Evolutionary conservation across 2,888 invertebrate species (phyloP).

Genomic region (Pyrgus malvae): DNA sequence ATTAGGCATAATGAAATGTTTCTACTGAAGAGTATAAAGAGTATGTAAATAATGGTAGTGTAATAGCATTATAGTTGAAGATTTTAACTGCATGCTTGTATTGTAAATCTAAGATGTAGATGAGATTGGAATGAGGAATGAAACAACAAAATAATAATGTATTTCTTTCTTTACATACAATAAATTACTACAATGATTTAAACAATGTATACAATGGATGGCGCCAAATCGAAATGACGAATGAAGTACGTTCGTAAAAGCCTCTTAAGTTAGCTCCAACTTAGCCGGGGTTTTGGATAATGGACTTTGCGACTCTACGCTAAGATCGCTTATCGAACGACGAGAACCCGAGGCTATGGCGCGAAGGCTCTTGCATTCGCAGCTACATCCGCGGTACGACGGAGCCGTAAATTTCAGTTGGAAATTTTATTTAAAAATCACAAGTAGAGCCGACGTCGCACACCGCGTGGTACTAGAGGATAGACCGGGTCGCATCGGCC

Average conservation of each 20-base stretch:
- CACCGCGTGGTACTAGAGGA: background rate
- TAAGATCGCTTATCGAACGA: constrained; percentile 33
- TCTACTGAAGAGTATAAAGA: too few relatives aligned
- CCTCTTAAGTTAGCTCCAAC: constrained; percentile 9
- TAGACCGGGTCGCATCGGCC: constrained; percentile 1
- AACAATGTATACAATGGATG: constrained; percentile 23
- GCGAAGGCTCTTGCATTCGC: constrained; percentile 32
- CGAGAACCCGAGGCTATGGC: constrained; percentile 38
- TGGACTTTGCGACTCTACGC: constrained; percentile 45
- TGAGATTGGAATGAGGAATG: constrained; percentile 25
- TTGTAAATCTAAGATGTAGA: background rate
- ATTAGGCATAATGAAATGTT: too few relatives aligned
- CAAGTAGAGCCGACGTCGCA: constrained; percentile 5
- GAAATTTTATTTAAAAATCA: constrained; percentile 13
- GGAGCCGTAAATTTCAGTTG: constrained; percentile 18
- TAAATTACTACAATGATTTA: constrained; percentile 22
- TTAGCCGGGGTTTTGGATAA: constrained; percentile 14
- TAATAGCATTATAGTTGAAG: too few relatives aligned
- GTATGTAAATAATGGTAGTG: too few relatives aligned
- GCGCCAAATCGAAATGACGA: constrained; percentile 22
- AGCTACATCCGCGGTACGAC: constrained; percentile 50
- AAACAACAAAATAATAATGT: constrained; percentile 27
- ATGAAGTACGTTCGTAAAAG: constrained; percentile 20
- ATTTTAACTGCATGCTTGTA: too few relatives aligned
- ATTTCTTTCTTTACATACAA: constrained; percentile 26